These are phyloP conservation scores for Netelia melanura DNA, from an alignment of 2,888 invertebrate species.

Conservation along the genomic window DNA sequence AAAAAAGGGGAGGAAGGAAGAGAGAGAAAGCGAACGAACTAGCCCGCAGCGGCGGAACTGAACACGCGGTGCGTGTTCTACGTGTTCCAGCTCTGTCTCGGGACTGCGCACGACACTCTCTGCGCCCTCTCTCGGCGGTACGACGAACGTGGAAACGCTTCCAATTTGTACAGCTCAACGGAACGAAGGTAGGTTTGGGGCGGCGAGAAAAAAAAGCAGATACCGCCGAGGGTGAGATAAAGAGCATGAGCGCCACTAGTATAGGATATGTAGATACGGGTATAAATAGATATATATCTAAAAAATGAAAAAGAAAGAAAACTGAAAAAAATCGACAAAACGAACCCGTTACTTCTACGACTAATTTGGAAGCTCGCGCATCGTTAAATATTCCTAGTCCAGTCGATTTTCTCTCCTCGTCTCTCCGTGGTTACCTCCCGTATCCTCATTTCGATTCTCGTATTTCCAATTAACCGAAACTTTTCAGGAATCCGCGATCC, in stretches of 20 bases:
- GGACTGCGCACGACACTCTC: slow-evolving; percentile 19
- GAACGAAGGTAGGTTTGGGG: slow-evolving; percentile 63
- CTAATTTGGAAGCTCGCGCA: slow-evolving; percentile 66
- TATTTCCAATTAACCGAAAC: slow-evolving; percentile 68
- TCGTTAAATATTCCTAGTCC: slow-evolving; percentile 68
- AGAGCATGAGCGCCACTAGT: slow-evolving; percentile 39
- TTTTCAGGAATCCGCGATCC: slow-evolving; percentile 53
- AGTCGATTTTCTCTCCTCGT: slow-evolving; percentile 22
- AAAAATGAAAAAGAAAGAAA: slow-evolving; percentile 19
- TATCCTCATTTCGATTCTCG: slow-evolving; percentile 50
- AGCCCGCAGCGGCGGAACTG: slow-evolving; percentile 52
- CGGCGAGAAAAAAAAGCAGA: slow-evolving; percentile 29
- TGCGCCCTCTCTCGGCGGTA: slow-evolving; percentile 49
- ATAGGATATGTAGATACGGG: slow-evolving; percentile 11
- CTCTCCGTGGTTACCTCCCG: slow-evolving; percentile 11
- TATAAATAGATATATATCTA: not conserved
- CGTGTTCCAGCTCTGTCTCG: slow-evolving; percentile 51
- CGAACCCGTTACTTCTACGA: slow-evolving; percentile 67
- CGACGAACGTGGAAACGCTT: slow-evolving; percentile 66
- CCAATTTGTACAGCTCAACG: slow-evolving; percentile 67
- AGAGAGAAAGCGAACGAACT: slow-evolving; percentile 17
- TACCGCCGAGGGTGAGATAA: slow-evolving; percentile 29
- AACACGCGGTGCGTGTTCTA: slow-evolving; percentile 29
- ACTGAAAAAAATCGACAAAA: slow-evolving; percentile 54
- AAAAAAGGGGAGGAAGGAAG: no score